Base-by-base conservation (phyloP, 2,113 vertebrate genomes). In the Pseudorectes ferrugineus region DNA sequence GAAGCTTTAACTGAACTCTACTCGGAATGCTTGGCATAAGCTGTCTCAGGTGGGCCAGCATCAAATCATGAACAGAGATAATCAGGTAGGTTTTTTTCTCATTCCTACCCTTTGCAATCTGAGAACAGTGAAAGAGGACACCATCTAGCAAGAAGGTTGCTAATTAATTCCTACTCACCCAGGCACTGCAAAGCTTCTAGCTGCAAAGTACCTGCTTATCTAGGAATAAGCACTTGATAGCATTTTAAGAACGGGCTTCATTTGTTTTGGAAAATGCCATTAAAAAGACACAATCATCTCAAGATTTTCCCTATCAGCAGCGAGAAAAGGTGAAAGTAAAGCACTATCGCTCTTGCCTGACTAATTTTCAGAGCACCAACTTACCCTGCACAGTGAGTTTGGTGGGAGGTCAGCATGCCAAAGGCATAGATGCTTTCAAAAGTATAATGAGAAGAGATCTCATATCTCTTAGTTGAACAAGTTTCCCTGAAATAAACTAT, bases 41-140 rank as follows among this genome's bases (percentile, higher is more conserved):
- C n/a, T 65, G 38, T 31, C 67, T 51, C 12, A 25, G n/a, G 63
- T 20, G 18, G 45, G 42, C 45, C 49, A 76, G 36, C 59, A 31
- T 20, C 54, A 78, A 77, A n/a, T 29, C 36, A 18, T 15, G 57
- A 80, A 66, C 70, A 52, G 14, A 78, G 57, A 72, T 74, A 42
- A 83, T 52, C 40, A 75, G 48, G 75, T 29, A 54, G 57, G 11
- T 2, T 29, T 48, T 75, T 67, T 43, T 12, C 85, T 63, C 38
- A 17, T 83, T 83, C 80, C 62, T 72, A 75, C 24, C 42, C 45
- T 52, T 20, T 48, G 92, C 70, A 96, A 97, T 57, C 72, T 59
- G 80, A 96, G 83, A 93, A 73, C 28, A 29, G 23, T 49, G 88
- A 95, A 93, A 96, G 70, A 89, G 28, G 62, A 96, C 49, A 96